phyloP scores from a whole-genome alignment of 2,113 vertebrate species.

The Actinemys pallida region DNA sequence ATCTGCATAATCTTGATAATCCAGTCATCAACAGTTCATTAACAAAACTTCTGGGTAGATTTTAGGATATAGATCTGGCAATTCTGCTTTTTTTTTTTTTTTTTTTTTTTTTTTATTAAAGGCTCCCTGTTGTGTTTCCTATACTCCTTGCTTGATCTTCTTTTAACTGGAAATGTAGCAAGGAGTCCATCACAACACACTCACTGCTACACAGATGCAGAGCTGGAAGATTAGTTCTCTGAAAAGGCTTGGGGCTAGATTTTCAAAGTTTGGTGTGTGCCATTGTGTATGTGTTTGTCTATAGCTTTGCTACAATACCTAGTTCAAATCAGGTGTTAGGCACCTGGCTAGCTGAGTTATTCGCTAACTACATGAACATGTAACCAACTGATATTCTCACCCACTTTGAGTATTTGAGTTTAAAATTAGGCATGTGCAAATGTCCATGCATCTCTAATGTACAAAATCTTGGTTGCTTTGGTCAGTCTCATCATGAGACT shows the following conservation, averaged over 20 bases:
- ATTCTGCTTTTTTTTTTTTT: neutral
- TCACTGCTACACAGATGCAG: neutral
- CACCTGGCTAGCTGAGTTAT: neutral
- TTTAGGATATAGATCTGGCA: neutral
- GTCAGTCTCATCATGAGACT: conserved; percentile 40
- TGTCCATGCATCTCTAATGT: neutral
- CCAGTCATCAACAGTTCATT: conserved; percentile 27
- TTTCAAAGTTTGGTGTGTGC: neutral
- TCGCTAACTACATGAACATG: neutral
- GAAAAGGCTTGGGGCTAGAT: neutral
- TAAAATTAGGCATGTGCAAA: conserved; percentile 27
- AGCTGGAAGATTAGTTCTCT: neutral
- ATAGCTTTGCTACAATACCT: neutral
- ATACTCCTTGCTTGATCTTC: neutral
- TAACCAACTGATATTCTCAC: neutral
- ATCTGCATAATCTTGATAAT: conserved; percentile 13
- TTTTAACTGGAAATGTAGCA: conserved; percentile 14
- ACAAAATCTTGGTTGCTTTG: neutral
- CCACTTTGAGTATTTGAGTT: neutral
- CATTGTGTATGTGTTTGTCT: neutral
- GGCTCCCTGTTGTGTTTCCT: neutral
- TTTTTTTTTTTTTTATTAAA: neutral
- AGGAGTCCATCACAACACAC: neutral
- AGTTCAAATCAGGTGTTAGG: neutral
- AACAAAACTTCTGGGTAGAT: conserved; percentile 14